Evolutionary conservation across 2,113 vertebrate species (phyloP).

Genomic region (Machaerirhynchus nigripectus): DNA sequence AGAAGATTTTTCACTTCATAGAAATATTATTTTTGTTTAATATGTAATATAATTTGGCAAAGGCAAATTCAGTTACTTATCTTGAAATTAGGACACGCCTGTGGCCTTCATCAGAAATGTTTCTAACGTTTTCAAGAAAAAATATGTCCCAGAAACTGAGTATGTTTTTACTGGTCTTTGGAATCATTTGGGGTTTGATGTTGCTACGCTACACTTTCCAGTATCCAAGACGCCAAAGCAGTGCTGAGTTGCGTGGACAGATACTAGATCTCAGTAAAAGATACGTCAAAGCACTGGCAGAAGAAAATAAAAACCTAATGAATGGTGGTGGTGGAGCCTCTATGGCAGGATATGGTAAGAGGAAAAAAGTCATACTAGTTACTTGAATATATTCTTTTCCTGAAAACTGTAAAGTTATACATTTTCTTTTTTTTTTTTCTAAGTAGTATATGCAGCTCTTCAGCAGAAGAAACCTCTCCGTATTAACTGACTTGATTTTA

Average conservation of each 20-base stretch:
- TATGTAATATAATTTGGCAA: neutral
- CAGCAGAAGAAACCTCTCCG: neutral
- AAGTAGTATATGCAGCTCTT: neutral
- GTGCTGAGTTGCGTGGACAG: slow-evolving; percentile 89
- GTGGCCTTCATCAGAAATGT: slow-evolving; percentile 77
- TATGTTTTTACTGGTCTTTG: slow-evolving; percentile 87
- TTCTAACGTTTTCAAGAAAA: slow-evolving; percentile 86
- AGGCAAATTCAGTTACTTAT: neutral
- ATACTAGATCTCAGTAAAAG: slow-evolving; percentile 93
- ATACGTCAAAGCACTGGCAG: slow-evolving; percentile 93
- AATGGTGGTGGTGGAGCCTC: slow-evolving; percentile 84
- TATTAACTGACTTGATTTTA: neutral
- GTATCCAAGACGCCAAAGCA: slow-evolving; percentile 91
- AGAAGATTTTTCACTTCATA: slow-evolving; percentile 26
- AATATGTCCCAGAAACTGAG: slow-evolving; percentile 96
- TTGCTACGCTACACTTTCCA: slow-evolving; percentile 91
- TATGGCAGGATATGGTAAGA: slow-evolving; percentile 94
- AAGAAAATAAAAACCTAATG: slow-evolving; percentile 88
- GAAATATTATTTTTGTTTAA: neutral
- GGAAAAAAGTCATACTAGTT: neutral
- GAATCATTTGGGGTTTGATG: slow-evolving; percentile 93
- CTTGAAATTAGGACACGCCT: neutral
- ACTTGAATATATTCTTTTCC: neutral
- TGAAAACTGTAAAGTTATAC: neutral
- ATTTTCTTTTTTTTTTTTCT: neutral